Conservation (phyloP, 1,140 invertebrate species). For the Hylyphantes graminicola region DNA sequence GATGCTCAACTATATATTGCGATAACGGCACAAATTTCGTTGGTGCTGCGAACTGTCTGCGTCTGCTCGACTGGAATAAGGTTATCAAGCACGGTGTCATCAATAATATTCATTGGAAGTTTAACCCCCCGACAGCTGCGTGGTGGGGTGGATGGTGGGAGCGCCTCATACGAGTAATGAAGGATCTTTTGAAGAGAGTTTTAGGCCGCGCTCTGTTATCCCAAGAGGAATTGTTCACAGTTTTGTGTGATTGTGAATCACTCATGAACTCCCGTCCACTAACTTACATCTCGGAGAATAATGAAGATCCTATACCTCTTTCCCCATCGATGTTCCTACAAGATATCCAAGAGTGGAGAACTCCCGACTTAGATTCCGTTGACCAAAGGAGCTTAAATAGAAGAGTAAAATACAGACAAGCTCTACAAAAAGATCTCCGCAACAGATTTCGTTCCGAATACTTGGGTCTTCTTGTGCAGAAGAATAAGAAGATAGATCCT, state of each 20-base stretch:
- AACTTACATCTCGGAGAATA: constrained; percentile 8
- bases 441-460: constrained; percentile 17
- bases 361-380: constrained; percentile 11
- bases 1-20: constrained; percentile 51
- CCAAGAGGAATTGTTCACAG: constrained; percentile 24
- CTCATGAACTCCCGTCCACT: constrained; percentile 18
- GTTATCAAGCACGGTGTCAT: background rate
- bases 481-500: background rate
- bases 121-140: background rate
- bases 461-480: constrained; percentile 13
- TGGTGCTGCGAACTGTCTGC: constrained; percentile 56
- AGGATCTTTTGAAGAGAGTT: constrained; percentile 10
- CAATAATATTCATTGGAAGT: background rate
- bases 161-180: background rate
- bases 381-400: background rate
- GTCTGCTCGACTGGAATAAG: background rate
- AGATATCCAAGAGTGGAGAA: background rate
- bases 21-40: constrained; percentile 68
- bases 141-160: background rate
- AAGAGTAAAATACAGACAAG: background rate
- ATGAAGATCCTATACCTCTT: background rate
- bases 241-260: constrained; percentile 18
- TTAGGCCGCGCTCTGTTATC: background rate
- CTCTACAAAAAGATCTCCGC: background rate
- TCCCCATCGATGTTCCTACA: constrained; percentile 19